Evolutionary conservation across 2,113 vertebrate species (phyloP), one percentile per base, ranked within the genome.

Genomic region (Amphiprion percula): DNA sequence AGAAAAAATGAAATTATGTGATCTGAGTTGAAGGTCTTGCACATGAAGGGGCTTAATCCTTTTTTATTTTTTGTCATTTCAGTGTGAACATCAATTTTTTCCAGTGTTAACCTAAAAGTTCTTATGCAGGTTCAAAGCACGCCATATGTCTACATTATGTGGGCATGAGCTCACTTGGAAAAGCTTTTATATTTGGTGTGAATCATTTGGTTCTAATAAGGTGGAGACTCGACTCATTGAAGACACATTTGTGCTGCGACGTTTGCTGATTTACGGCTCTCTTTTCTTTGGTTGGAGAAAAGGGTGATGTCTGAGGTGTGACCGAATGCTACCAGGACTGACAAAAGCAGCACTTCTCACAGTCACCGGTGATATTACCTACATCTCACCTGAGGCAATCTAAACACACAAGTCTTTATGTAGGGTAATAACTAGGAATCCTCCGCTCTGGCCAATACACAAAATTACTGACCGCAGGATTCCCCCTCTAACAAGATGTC

Each of bases 401-500:
- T 68, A 90, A 86, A 85, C 81, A 90, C 53, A 78, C 76, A 80
- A 50, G 50, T 58, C 80, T 85, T 86, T 84, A 83, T 77, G 61
- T 80, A 26, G 82, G 82, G 84, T 83, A 82, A 86, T 88, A 86
- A 83, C 76, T 69, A 71, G 15, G 73, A 80, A 68, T 60, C 69
- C 64, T 79, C 78, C 65, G 70, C 66, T 26, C 76, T 9, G 65
- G 83, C 88, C 82, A 93, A 92, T 93, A 91, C 88, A 91, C 91
- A 92, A 83, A 84, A 79, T 14, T 12, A 67, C 23, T 77, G 88
- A 85, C 80, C 59, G 10, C 67, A 73, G 71, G 71, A 49, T 44
- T 37, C 23, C 63, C 54, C 50, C 62, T 54, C 82, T 82, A 87
- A 92, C 87, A 88, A 93, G 86, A 90, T 89, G 84, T 86, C 79